Evolutionary conservation across 2,113 vertebrate genomes (phyloP).

Genomic region (Hyperopisus bebe): DNA sequence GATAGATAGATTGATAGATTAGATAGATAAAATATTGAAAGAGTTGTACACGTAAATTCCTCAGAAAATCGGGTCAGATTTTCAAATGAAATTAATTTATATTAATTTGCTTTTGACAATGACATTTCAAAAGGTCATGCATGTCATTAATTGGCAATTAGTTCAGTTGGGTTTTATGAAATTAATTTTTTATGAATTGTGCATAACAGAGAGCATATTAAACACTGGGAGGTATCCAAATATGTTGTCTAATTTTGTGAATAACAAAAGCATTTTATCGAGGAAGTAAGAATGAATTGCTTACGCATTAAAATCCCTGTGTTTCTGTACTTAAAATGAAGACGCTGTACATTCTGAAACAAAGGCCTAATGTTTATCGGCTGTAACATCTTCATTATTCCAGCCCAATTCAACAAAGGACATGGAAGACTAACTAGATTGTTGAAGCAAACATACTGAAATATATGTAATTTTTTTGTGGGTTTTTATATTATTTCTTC

Average conservation of each 20-base stretch:
- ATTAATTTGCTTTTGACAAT: conserved; percentile 14
- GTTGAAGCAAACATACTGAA: background rate
- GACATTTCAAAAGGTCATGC: conserved; percentile 17
- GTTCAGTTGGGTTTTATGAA: background rate
- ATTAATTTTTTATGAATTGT: background rate
- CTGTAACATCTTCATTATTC: background rate
- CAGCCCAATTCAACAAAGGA: background rate
- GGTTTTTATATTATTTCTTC: background rate
- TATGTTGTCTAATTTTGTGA: background rate
- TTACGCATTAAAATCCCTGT: background rate
- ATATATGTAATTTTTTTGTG: background rate
- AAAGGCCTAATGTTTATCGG: background rate
- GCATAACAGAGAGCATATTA: background rate
- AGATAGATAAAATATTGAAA: background rate
- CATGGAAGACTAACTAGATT: background rate
- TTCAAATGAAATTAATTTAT: conserved; percentile 1
- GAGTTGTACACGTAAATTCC: background rate
- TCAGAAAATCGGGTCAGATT: conserved; percentile 5
- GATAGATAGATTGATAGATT: too few species aligned
- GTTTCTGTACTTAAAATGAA: background rate
- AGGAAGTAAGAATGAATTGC: background rate
- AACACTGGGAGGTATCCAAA: background rate
- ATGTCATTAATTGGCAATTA: conserved; percentile 4
- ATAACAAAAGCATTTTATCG: background rate
- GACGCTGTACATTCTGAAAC: background rate